Conservation (phyloP, 2,113 vertebrate species). For the Pithys albifrons region DNA sequence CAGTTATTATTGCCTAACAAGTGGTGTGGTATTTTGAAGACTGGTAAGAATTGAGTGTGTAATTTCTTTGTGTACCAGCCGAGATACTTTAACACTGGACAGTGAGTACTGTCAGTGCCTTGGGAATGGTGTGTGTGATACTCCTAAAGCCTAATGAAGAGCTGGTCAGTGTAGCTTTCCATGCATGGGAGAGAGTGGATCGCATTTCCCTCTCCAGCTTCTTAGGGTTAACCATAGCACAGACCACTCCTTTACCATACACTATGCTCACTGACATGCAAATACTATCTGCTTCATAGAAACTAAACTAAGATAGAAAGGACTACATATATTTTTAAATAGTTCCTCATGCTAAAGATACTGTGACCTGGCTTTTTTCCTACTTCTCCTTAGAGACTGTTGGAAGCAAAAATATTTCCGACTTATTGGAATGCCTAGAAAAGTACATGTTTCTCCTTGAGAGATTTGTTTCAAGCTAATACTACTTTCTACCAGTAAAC, state of each 20-base stretch:
- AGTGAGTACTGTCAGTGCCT: background rate
- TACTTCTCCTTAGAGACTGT: background rate
- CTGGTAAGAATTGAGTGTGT: background rate
- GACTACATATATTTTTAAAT: background rate
- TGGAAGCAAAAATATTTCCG: background rate
- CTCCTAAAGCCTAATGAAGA: background rate
- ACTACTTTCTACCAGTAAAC: background rate
- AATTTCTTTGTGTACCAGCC: background rate
- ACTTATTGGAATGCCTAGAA: background rate
- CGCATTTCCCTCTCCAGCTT: background rate
- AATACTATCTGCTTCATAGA: background rate
- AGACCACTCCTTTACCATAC: background rate
- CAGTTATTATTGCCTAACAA: background rate
- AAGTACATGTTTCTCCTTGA: constrained; percentile 1
- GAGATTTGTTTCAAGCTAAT: constrained; percentile 11
- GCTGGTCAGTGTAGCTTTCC: background rate
- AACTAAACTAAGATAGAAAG: background rate
- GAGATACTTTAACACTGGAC: background rate
- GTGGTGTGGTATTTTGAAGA: background rate
- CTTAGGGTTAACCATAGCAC: background rate
- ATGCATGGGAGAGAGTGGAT: background rate
- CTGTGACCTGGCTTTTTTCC: background rate
- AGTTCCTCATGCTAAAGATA: background rate
- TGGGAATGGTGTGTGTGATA: background rate
- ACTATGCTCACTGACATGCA: background rate